A percentile compares a stretch with the other conserved stretches of the same genome.
Evolutionary conservation across 2,797 vertebrate species (phyloP).

Genomic region (Epinephelus malabaricus): DNA sequence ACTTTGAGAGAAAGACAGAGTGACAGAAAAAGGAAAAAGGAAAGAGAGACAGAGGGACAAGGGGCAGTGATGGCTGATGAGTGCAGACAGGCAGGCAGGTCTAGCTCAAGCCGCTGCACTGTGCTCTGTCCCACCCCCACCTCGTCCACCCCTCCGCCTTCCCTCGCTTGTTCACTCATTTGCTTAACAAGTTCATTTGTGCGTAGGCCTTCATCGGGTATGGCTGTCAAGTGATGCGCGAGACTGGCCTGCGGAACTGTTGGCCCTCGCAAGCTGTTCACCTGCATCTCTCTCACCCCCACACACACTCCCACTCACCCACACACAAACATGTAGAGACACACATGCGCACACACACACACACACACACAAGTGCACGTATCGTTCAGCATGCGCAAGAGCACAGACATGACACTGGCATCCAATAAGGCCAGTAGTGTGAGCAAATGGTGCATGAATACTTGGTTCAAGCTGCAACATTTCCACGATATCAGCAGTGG

Average conservation of each 20-base stretch:
- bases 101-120: constrained; percentile 44
- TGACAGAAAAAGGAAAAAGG: constrained; percentile 16
- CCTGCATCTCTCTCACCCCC: constrained; percentile 70
- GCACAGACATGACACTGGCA: constrained; percentile 21
- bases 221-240: constrained; percentile 84
- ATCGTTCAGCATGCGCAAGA: constrained; percentile 12
- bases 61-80: constrained; percentile 48
- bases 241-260: constrained; percentile 80
- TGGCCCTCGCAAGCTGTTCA: constrained; percentile 87
- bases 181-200: constrained; percentile 85
- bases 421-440: constrained; percentile 29
- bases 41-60: constrained; percentile 20
- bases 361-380: constrained; percentile 13
- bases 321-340: constrained; percentile 9
- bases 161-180: constrained; percentile 72
- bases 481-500: constrained; percentile 39
- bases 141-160: constrained; percentile 6
- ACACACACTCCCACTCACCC: constrained; percentile 9
- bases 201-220: constrained; percentile 76
- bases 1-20: constrained; percentile 35
- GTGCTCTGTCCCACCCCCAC: constrained; percentile 17
- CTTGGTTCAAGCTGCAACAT: constrained; percentile 30
- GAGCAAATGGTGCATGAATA: constrained; percentile 53
- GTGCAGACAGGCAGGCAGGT: constrained; percentile 62
- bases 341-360: constrained; percentile 19